Base-by-base conservation (phyloP, 2,113 vertebrate species). In the Gobiocypris rarus region DNA sequence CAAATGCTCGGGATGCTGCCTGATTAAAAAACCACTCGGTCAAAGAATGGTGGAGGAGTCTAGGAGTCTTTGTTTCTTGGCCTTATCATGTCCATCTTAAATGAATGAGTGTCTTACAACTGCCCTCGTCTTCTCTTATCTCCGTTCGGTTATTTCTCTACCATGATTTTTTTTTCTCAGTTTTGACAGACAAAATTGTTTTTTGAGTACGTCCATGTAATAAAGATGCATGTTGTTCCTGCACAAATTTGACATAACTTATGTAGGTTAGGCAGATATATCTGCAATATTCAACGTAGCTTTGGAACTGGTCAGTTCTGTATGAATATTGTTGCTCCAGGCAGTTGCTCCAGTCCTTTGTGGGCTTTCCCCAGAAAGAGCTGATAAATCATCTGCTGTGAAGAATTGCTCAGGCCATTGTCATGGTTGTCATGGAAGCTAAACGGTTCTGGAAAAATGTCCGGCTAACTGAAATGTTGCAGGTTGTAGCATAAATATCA, bases 61-160 rank as follows among this genome's bases (percentile, higher is more conserved):
- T 79, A 61, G 28, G n/a, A n/a, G n/a, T n/a, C 31, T 50, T 65
- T 5, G 5, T 26, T 67, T 38, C 24, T 45, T 52, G 69, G 63
- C 58, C 38, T 70, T 67, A 48, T 88, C 84, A 48, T 15, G 31
- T 84, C 85, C 84, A 75, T 74, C 81, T 9, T 71, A 58, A 34
- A 78, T 41, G n/a, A 67, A 31, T 15, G 26, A 43, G 15, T 69
- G 83, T 63, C 54, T 65, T 22, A 52, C 67, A 31, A 61, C 41
- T 86, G 77, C 88, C 86, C 79, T 31, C 65, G 61, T 31, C 65
- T 75, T 81, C 69, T 75, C 14, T 56, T 69, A 84, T 82, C 82
- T 84, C 10, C 71, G 56, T 59, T 59, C 19, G 31, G 58, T 85
- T 75, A 31, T 65, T 45, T 63, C 71, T 41, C 48, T 41, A 11